Evolutionary conservation across 1,140 invertebrate species (phyloP).

Genomic region (Gryllus bimaculatus): DNA sequence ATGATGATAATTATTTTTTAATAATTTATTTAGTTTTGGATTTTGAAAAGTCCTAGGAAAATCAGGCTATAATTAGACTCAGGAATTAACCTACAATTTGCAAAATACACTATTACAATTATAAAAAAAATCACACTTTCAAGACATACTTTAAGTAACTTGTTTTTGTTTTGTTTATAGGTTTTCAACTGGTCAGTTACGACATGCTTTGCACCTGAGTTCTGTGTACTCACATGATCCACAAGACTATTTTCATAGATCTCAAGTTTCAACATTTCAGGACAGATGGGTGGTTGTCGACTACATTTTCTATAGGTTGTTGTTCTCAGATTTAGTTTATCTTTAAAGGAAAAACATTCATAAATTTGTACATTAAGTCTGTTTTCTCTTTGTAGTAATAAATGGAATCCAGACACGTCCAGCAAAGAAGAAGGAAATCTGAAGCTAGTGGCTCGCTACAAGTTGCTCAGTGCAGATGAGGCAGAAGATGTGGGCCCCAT

Average conservation of each 20-base stretch:
- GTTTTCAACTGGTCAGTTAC: not conserved
- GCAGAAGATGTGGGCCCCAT: conserved; percentile 12
- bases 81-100: too few species aligned
- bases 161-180: too few species aligned
- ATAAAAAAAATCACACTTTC: too few species aligned
- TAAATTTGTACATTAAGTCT: not conserved
- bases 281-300: conserved; percentile 8
- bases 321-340: not conserved
- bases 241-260: not conserved
- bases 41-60: too few species aligned
- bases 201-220: conserved; percentile 10
- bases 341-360: not conserved
- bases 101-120: too few species aligned
- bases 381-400: not conserved
- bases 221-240: conserved; percentile 12
- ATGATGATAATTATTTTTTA: too few species aligned
- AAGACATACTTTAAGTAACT: too few species aligned
- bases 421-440: conserved; percentile 6
- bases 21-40: too few species aligned
- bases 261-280: conserved; percentile 13
- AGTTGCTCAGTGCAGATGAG: conserved; percentile 2
- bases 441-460: conserved; percentile 15
- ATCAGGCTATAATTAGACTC: too few species aligned
- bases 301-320: conserved; percentile 19
- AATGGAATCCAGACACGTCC: not conserved